Conservation (phyloP, 2,797 vertebrate species). For the Garrulus glandarius region DNA sequence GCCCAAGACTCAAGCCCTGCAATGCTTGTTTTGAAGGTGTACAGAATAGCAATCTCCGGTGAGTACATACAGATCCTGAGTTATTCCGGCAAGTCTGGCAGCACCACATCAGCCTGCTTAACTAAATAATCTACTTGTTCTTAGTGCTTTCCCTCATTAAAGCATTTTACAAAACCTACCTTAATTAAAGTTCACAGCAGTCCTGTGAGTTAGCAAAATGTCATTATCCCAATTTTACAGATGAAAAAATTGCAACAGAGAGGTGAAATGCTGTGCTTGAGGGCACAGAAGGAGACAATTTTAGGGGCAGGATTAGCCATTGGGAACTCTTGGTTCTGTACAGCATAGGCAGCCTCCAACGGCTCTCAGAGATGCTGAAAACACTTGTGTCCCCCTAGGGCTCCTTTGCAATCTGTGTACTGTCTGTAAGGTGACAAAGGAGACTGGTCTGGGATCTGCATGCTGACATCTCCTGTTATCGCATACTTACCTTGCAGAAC, state of each 20-base stretch:
- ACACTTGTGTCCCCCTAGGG: rapidly evolving
- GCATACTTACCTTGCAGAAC: neutral
- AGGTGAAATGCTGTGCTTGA: constrained; percentile 17
- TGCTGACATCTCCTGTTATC: neutral
- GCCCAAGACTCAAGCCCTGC: neutral
- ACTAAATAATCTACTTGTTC: constrained; percentile 16
- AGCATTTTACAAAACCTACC: constrained; percentile 20
- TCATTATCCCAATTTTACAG: constrained; percentile 64
- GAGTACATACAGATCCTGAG: neutral
- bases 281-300: neutral
- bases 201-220: constrained; percentile 23
- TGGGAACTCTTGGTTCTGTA: neutral
- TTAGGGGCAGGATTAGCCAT: neutral
- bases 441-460: neutral
- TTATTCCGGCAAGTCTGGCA: neutral
- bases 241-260: constrained; percentile 40
- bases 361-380: neutral
- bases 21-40: neutral
- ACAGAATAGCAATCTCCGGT: neutral
- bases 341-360: neutral
- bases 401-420: neutral
- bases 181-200: constrained; percentile 57
- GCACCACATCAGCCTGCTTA: neutral
- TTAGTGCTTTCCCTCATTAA: constrained; percentile 49
- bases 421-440: neutral